Evolutionary conservation across 2,888 invertebrate genomes (phyloP).

Genomic region (Deilephila porcellus): DNA sequence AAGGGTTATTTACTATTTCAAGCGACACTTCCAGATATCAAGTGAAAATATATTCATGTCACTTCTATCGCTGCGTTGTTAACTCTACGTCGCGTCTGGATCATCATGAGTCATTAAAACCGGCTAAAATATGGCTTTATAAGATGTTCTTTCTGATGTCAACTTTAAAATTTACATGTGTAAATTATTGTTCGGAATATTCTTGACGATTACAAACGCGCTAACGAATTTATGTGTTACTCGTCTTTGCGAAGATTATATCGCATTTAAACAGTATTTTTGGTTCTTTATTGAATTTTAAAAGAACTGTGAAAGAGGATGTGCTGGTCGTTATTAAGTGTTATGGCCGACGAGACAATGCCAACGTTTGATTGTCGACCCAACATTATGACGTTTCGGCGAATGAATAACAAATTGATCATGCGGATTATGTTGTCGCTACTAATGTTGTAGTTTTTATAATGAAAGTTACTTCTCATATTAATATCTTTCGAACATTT

Average conservation of each 20-base stretch:
- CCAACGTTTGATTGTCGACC: not conserved
- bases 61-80: constrained; percentile 20
- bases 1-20: not conserved
- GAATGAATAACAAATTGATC: constrained; percentile 8
- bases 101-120: constrained; percentile 64
- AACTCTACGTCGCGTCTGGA: constrained; percentile 22
- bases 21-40: not conserved
- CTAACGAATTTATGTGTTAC: constrained; percentile 80
- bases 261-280: constrained; percentile 75
- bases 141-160: constrained; percentile 83
- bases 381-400: constrained; percentile 10
- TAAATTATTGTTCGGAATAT: constrained; percentile 77
- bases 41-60: not conserved
- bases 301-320: constrained; percentile 69
- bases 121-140: constrained; percentile 75
- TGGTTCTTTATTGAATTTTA: constrained; percentile 72
- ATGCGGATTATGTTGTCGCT: not conserved
- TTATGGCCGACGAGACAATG: constrained; percentile 30
- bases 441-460: not conserved
- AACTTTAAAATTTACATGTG: constrained; percentile 82
- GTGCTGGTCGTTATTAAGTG: constrained; percentile 67
- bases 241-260: constrained; percentile 75
- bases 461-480: no score
- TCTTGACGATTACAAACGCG: constrained; percentile 79
- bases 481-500: no score